Evolutionary conservation across 2,888 invertebrate genomes (phyloP).

Genomic region (Gymnoscelis rufifasciata): DNA sequence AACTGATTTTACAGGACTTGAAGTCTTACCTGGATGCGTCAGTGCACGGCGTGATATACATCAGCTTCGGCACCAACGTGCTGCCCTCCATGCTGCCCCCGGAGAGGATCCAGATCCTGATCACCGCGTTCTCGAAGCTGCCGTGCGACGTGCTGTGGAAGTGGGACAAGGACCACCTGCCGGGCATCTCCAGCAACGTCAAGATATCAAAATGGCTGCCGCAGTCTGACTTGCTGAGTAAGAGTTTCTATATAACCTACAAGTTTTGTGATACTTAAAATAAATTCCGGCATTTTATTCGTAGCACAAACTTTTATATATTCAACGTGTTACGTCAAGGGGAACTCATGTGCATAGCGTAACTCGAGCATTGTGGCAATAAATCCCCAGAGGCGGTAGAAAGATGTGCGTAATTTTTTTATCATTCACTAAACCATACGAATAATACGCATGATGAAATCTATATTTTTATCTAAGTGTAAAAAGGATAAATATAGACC

Average conservation of each 20-base stretch:
- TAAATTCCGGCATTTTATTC: no score
- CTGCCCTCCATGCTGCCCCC: slow-evolving; percentile 42
- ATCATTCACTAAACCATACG: no score
- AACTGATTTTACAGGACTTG: slow-evolving; percentile 42
- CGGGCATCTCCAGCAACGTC: slow-evolving; percentile 47
- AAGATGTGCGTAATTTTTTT: no score
- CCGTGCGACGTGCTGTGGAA: slow-evolving; percentile 65
- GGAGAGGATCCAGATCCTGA: slow-evolving; percentile 39
- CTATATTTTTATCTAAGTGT: no score
- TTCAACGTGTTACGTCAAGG: no score
- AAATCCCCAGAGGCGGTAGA: no score
- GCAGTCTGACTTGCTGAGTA: slow-evolving; percentile 57
- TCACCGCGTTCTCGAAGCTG: slow-evolving; percentile 49
- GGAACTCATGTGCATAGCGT: no score
- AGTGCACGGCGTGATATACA: slow-evolving; percentile 56
- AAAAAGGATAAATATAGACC: no score
- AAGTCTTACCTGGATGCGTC: slow-evolving; percentile 53
- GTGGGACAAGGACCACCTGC: slow-evolving; percentile 48
- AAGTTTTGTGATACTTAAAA: no score
- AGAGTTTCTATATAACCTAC: slow-evolving; percentile 9
- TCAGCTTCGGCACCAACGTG: slow-evolving; percentile 64
- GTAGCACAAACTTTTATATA: no score
- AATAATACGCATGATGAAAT: background rate
- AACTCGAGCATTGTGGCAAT: no score
- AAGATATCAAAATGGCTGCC: slow-evolving; percentile 58